Conservation (phyloP, 2,113 vertebrate genomes). For the Sardina pilchardus region DNA sequence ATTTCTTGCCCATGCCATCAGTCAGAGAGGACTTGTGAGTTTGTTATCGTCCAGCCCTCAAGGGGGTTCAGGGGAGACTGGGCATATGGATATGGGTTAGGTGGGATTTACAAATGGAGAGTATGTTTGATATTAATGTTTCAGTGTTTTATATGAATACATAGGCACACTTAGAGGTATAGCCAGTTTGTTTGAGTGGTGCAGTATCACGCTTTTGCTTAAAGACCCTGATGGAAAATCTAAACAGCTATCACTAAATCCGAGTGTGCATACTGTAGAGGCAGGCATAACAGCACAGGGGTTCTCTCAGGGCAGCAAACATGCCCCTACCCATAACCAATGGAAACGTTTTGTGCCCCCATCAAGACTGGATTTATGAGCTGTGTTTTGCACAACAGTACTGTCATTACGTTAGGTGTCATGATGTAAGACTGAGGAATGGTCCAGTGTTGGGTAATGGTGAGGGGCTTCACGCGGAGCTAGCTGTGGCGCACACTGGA, state of each 20-base stretch:
- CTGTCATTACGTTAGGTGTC: background rate
- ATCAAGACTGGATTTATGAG: background rate
- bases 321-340: background rate
- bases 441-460: background rate
- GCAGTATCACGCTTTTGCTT: too few species aligned
- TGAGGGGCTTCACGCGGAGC: background rate
- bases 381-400: background rate
- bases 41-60: too few species aligned
- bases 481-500: background rate
- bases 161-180: too few species aligned
- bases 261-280: background rate
- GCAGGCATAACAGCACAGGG: background rate
- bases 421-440: background rate
- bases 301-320: background rate
- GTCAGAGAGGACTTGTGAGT: too few species aligned
- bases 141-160: too few species aligned
- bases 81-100: background rate
- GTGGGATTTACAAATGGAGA: background rate
- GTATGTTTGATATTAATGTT: too few species aligned
- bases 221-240: too few species aligned
- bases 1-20: too few species aligned
- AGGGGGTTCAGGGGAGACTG: background rate
- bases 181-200: too few species aligned
- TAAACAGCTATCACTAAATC: background rate
- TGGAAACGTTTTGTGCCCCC: background rate